These are phyloP conservation scores for Drosophila aldrichi DNA, from an alignment of 2,888 invertebrate species.

Conservation along the genomic window DNA sequence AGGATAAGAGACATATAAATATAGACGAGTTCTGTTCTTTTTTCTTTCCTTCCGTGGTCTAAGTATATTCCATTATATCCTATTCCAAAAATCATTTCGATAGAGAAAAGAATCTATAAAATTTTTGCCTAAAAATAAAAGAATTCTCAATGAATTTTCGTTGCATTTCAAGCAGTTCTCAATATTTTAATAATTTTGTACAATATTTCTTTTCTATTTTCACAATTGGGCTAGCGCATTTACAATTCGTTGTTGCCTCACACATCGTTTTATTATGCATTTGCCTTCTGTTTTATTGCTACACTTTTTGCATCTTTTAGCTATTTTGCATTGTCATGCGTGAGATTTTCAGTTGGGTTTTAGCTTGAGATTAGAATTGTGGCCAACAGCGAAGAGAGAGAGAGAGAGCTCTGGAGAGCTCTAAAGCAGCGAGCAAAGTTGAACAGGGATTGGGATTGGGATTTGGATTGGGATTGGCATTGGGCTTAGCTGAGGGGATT, in stretches of 20 bases:
- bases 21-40: too few species aligned
- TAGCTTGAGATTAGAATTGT: slow-evolving; percentile 41
- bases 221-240: neutral
- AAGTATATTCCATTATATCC: too few species aligned
- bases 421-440: neutral
- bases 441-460: neutral
- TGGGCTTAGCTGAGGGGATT: neutral
- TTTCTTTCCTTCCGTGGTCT: too few species aligned
- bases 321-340: slow-evolving; percentile 49
- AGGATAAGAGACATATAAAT: too few species aligned
- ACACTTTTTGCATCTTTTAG: slow-evolving; percentile 40
- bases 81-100: too few species aligned
- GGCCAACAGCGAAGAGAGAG: slow-evolving; percentile 4
- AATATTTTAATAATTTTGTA: too few species aligned
- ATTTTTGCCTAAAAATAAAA: too few species aligned
- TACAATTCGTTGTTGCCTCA: neutral
- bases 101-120: too few species aligned
- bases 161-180: too few species aligned
- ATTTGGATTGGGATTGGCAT: neutral
- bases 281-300: slow-evolving; percentile 30
- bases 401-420: neutral
- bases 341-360: slow-evolving; percentile 35
- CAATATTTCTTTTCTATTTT: neutral
- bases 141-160: too few species aligned
- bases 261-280: neutral